Evolutionary conservation across 1,140 invertebrate genomes (phyloP), one percentile per base, ranked within the genome.

Genomic region (Drosophila teissieri): DNA sequence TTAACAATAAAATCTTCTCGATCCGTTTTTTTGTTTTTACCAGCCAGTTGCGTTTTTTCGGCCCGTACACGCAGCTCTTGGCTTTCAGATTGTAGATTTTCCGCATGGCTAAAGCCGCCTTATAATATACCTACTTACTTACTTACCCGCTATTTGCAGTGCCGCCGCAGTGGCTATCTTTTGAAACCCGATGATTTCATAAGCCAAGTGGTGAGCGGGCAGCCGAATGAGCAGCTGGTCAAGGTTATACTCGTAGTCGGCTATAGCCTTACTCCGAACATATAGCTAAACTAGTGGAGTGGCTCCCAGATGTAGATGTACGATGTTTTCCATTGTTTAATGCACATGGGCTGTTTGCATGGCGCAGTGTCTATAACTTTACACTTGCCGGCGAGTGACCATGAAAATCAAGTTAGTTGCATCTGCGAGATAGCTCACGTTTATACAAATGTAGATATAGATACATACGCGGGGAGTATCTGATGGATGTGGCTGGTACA

Each of bases 101-200:
- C 82, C 82, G 79, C 79, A 64, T 88, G 65, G 74, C 55, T 79
- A 68, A 22, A 73, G 61, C 62, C 52, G 75, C 58, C 62, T 74
- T 51, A 53, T 67, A 57, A 40, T 67, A 49, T 36, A 17, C 17
- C 22, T 54, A 51, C 61, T 58, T 36, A 17, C 22, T 17, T 54
- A 51, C 61, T 58, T 40, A 58, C 51, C 54, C 57, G 48, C 46
- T 46, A 48, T 42, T 76, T 58, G 74, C 60, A 53, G 19, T 42
- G 67, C 76, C 75, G 70, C 79, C 75, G 70, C 79, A 34, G 63
- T 70, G 68, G 65, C 57, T 68, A 79, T 69, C 61, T 88, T 86
- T 83, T 88, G 84, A 88, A 86, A 88, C 67, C 70, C 84, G 64
- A 64, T 72, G 65, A 78, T 75, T 85, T 85, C 76, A 73, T 61